A percentile compares a stretch with the other conserved stretches of the same genome.
Evolutionary conservation across 2,113 vertebrate genomes (phyloP).

Genomic region (Sporophila hypoxantha): DNA sequence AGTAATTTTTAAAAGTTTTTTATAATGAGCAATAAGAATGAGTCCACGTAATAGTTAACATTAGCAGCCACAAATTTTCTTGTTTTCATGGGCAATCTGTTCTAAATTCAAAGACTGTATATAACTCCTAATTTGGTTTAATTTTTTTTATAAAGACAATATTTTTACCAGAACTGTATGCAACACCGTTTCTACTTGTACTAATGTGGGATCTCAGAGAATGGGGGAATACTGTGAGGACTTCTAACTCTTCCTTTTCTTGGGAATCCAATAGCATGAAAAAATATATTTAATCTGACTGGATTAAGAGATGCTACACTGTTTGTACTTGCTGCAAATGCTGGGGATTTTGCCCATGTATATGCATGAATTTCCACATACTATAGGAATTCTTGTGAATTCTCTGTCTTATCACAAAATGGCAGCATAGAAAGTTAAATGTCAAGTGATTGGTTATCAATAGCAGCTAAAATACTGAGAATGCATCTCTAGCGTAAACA

Average conservation of each 20-base stretch:
- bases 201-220: neutral
- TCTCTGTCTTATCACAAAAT: neutral
- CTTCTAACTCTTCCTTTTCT: neutral
- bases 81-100: neutral
- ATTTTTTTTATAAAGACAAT: neutral
- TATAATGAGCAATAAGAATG: neutral
- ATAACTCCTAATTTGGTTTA: neutral
- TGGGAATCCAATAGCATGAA: neutral
- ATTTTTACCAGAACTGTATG: neutral
- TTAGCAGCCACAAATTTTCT: neutral
- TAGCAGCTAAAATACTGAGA: neutral
- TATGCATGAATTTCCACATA: neutral
- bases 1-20: neutral
- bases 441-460: neutral
- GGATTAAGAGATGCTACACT: neutral
- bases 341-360: neutral
- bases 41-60: neutral
- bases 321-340: neutral
- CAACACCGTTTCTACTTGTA: neutral
- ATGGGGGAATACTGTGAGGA: neutral
- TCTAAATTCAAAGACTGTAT: neutral
- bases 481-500: neutral
- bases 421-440: neutral
- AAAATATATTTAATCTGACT: neutral
- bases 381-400: neutral